These are phyloP conservation scores for Xestia xanthographa DNA, from an alignment of 2,888 invertebrate species.

Conservation along the genomic window DNA sequence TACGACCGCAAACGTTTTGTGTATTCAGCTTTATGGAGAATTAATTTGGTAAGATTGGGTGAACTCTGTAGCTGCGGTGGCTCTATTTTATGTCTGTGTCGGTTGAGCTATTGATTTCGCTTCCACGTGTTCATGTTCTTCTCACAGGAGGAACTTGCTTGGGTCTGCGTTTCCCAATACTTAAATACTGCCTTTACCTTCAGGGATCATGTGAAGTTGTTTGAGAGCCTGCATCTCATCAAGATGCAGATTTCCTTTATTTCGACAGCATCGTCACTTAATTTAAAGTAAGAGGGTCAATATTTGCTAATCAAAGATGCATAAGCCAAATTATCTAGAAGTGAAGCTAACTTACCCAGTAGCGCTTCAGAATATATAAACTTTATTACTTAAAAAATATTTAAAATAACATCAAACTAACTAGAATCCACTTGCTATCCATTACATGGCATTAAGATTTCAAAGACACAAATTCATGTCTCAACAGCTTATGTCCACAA, in stretches of 20 bases:
- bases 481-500: constrained; percentile 9
- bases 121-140: neutral
- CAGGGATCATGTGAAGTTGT: neutral
- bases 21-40: constrained; percentile 79
- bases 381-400: neutral
- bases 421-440: neutral
- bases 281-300: neutral
- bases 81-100: constrained; percentile 12
- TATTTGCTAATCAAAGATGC: neutral
- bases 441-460: constrained; percentile 3
- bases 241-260: neutral
- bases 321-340: neutral
- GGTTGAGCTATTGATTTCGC: constrained; percentile 19
- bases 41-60: constrained; percentile 70
- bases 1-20: constrained; percentile 87
- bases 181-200: neutral
- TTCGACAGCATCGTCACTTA: neutral
- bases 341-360: neutral
- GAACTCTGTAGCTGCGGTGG: constrained; percentile 31
- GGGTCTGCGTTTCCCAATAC: neutral
- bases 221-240: neutral
- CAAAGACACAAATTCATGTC: constrained; percentile 32
- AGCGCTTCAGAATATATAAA: neutral
- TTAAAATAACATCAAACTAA: neutral
- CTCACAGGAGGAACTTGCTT: neutral